phyloP scores from a whole-genome alignment of 2,113 vertebrate species.

The Eonycteris spelaea region DNA sequence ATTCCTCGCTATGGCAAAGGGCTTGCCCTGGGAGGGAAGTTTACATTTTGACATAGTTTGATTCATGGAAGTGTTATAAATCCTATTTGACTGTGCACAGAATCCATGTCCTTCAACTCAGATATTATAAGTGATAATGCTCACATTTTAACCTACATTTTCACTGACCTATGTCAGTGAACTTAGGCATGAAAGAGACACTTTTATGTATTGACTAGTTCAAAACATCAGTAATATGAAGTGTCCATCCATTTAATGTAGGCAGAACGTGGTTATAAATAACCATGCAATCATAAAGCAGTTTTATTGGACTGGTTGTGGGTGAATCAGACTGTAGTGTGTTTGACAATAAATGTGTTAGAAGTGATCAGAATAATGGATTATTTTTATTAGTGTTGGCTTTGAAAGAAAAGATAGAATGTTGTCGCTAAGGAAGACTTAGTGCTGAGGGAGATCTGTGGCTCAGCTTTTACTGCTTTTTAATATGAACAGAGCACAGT shows the following conservation, averaged over 20 bases:
- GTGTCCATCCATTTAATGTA: background rate
- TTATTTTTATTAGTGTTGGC: background rate
- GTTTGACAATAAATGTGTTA: background rate
- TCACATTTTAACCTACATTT: slow-evolving; percentile 1
- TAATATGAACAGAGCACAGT: background rate
- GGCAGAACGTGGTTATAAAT: background rate
- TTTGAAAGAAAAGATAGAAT: background rate
- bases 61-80: background rate
- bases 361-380: background rate
- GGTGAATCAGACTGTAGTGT: background rate
- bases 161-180: background rate
- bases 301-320: background rate
- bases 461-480: background rate
- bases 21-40: background rate
- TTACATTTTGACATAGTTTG: background rate
- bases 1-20: background rate
- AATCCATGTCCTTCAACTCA: background rate
- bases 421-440: background rate
- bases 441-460: background rate
- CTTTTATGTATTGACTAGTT: background rate
- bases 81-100: background rate
- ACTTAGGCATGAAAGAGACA: background rate
- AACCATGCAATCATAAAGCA: background rate
- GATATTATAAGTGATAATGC: background rate
- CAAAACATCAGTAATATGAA: background rate